Evolutionary conservation across 2,797 vertebrate genomes (phyloP).

Genomic region (Channallabes apus): DNA sequence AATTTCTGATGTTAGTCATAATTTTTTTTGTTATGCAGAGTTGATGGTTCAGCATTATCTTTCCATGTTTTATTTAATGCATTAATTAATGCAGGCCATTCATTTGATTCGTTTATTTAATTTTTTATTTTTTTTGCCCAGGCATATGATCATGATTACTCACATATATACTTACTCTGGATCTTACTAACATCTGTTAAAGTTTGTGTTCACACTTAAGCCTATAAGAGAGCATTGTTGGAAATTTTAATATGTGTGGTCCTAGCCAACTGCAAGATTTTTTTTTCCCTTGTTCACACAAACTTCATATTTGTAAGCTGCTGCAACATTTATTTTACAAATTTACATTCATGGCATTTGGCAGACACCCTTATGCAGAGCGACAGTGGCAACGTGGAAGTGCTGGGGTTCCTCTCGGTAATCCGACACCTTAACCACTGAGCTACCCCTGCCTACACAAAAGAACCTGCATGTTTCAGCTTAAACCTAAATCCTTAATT

Average conservation of each 20-base stretch:
- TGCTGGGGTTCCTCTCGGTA: too few relatives aligned
- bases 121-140: not conserved
- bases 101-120: not conserved
- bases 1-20: too few relatives aligned
- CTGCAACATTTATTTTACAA: not conserved
- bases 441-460: too few relatives aligned
- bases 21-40: too few relatives aligned
- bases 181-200: not conserved
- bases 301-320: not conserved
- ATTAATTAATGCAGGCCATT: not conserved
- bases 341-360: too few relatives aligned
- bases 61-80: too few relatives aligned
- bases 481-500: too few relatives aligned
- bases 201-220: not conserved
- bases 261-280: not conserved
- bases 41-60: too few relatives aligned
- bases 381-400: too few relatives aligned
- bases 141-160: not conserved
- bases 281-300: not conserved
- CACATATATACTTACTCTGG: not conserved
- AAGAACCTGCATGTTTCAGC: too few relatives aligned
- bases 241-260: not conserved
- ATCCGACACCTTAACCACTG: too few relatives aligned
- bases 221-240: not conserved
- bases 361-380: too few relatives aligned